Conservation (phyloP, 2,113 vertebrate species). For the Pelobates fuscus region DNA sequence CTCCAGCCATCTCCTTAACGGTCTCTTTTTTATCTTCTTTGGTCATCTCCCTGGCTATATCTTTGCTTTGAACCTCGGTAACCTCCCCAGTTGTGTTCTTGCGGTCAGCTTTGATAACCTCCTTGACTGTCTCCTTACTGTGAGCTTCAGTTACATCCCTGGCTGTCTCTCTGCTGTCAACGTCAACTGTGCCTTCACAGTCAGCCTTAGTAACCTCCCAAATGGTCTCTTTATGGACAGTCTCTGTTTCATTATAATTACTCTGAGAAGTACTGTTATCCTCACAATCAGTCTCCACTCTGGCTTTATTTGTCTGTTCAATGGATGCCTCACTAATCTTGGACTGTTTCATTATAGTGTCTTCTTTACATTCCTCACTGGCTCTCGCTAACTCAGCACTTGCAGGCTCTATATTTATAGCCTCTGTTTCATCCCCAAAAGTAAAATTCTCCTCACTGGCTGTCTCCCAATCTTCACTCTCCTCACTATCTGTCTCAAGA, state of each 20-base stretch:
- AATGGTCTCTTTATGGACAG: not conserved
- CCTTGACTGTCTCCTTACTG: not conserved
- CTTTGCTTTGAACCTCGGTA: not conserved
- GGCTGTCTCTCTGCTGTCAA: not conserved
- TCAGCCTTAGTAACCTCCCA: not conserved
- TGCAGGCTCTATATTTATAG: not conserved
- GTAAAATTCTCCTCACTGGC: constrained; percentile 16
- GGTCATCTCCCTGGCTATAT: not conserved
- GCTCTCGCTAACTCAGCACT: not conserved
- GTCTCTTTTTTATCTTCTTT: not conserved
- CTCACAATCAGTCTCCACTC: not conserved
- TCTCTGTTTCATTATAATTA: not conserved
- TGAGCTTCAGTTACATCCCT: not conserved
- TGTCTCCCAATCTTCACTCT: constrained; percentile 23
- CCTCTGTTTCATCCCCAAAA: not conserved
- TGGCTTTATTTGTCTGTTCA: not conserved
- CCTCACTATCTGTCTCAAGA: constrained; percentile 16
- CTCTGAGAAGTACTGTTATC: no score
- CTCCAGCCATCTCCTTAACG: not conserved
- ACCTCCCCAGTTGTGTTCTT: not conserved
- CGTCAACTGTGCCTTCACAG: not conserved
- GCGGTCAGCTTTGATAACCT: not conserved
- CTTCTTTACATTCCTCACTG: not conserved
- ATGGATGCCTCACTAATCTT: not conserved
- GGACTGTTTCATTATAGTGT: no score